phyloP scores from a whole-genome alignment of 2,888 invertebrate genomes.

The Ptilodon capucinus region DNA sequence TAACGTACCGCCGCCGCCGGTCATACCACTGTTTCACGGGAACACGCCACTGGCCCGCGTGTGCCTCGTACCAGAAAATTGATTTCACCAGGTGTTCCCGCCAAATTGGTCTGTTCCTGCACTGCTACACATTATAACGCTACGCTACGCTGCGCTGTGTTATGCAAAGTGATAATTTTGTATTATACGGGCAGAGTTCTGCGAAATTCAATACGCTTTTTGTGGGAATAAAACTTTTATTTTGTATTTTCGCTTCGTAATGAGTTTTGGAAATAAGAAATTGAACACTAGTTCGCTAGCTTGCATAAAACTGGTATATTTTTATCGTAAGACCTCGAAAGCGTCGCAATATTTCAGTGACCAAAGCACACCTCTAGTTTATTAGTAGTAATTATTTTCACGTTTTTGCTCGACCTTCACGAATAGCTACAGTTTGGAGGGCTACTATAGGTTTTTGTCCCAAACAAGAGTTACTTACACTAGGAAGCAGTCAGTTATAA shows the following conservation, averaged over 20 bases:
- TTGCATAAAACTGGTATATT: not conserved
- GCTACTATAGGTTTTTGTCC: too few relatives aligned
- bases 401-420: not conserved
- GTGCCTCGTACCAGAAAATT: constrained; percentile 52
- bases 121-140: not conserved
- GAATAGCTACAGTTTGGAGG: not conserved
- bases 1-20: not conserved
- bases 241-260: not conserved
- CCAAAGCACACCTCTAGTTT: constrained; percentile 21
- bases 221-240: not conserved
- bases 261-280: not conserved
- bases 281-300: not conserved
- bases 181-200: not conserved
- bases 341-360: constrained; percentile 33
- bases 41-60: constrained; percentile 34
- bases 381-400: not conserved
- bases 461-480: too few relatives aligned
- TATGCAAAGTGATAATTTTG: not conserved
- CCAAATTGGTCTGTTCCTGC: constrained; percentile 30
- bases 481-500: too few relatives aligned
- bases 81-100: constrained; percentile 52
- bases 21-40: constrained; percentile 25
- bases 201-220: not conserved
- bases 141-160: not conserved
- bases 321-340: not conserved